These are phyloP conservation scores for Cheilosia grossa DNA, from an alignment of 2,888 invertebrate genomes.

Conservation along the genomic window DNA sequence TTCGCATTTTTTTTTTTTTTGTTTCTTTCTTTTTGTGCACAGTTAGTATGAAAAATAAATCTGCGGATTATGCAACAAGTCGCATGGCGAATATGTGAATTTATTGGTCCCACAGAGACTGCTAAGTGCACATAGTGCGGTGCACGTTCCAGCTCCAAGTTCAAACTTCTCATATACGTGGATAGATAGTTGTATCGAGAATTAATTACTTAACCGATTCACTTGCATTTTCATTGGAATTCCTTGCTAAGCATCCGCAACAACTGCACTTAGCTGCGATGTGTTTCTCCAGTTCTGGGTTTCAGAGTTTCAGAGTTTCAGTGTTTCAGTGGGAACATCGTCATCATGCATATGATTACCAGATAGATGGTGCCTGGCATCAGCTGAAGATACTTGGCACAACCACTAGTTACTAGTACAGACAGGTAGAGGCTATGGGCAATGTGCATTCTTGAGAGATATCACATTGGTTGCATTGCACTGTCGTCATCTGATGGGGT, in stretches of 20 bases:
- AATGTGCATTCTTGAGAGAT: conserved; percentile 37
- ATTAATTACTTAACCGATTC: conserved; percentile 39
- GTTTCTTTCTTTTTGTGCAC: too few relatives aligned
- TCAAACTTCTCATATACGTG: conserved; percentile 27
- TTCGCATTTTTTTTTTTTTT: not conserved
- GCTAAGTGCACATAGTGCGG: not conserved
- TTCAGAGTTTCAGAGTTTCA: not conserved
- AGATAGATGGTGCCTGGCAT: conserved; percentile 32
- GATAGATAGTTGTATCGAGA: not conserved
- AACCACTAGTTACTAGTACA: conserved; percentile 13
- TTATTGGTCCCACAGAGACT: not conserved
- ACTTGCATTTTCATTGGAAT: conserved; percentile 67
- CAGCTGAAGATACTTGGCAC: conserved; percentile 45
- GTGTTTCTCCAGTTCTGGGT: not conserved
- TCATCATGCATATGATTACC: conserved; percentile 28
- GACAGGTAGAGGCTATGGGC: conserved; percentile 17
- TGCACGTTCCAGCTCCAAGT: conserved; percentile 45
- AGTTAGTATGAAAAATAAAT: conserved; percentile 18
- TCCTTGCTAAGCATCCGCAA: conserved; percentile 63
- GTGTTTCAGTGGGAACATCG: conserved; percentile 5
- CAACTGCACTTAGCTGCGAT: conserved; percentile 20
- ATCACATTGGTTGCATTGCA: conserved; percentile 9
- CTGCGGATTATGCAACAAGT: conserved; percentile 50
- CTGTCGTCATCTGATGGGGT: conserved; percentile 44
- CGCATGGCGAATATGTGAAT: not conserved